Base-by-base conservation (phyloP, 2,113 vertebrate genomes). In the Bubo scandiacus region DNA sequence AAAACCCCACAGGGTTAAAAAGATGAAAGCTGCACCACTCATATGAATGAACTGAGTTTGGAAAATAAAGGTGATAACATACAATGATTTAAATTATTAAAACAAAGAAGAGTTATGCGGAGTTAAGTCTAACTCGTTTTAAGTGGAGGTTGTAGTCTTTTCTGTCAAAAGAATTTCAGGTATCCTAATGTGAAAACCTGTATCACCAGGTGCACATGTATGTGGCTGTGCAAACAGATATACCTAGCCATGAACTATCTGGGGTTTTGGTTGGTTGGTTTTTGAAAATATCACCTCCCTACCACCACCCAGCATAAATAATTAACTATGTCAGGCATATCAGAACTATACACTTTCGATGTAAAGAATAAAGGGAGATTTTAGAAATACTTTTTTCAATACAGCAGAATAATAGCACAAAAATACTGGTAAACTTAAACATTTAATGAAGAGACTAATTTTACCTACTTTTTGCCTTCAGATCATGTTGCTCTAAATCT, bases 171-270 rank as follows among this genome's bases (percentile, higher is more conserved):
- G 22, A 34, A 58, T 67, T 73, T 84, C 59, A 81, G 32, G 15
- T 61, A 81, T 21, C 36, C 38, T 55, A 5, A 34, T 0, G 2
- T 19, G 27, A 54, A 77, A 47, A 23, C 1, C 0, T 40, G 5
- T 38, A 61, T 19, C 0, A 3, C 17, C 30, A 40, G 32, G 55
- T 14, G 23, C 40, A 78, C 5, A 3, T 3, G 13, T 6, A 12
- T 20, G 42, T 49, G 43, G 34, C 22, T 84, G 61, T 40, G 36
- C 59, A 80, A 21, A 80, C 16, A 62, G 40, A 34, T 21, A 36
- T 3, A 79, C 38, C 42, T 15, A 66, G 40, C 49, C 43, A 54
- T 36, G 16, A 73, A 36, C 18, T 89, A 52, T 6, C 40, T 70
- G 25, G 15, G 17, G 40, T 6, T 49, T 58, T 32, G 19, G n/a